A percentile compares a stretch with the other conserved stretches of the same genome.
These are phyloP conservation scores for Athalia rosae DNA, from an alignment of 2,888 invertebrate species.

Conservation along the genomic window DNA sequence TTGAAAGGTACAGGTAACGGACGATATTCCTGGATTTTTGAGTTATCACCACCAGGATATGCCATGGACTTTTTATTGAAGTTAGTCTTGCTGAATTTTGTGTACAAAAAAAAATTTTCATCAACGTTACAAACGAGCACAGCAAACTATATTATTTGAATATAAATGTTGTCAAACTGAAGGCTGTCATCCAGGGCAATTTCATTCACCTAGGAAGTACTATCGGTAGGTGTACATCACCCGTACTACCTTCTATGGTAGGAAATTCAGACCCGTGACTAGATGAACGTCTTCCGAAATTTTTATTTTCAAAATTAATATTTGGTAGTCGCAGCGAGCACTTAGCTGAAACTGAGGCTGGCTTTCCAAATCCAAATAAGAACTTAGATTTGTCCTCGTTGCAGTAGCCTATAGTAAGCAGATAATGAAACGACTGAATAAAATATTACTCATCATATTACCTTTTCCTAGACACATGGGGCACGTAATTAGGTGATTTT, in stretches of 20 bases:
- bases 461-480: constrained; percentile 53
- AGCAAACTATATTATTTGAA: background rate
- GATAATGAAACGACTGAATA: background rate
- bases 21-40: constrained; percentile 44
- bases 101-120: background rate
- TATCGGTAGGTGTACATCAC: constrained; percentile 42
- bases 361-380: background rate
- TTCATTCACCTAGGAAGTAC: constrained; percentile 44
- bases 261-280: constrained; percentile 26
- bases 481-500: constrained; percentile 46
- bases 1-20: constrained; percentile 44
- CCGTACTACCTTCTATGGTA: constrained; percentile 23
- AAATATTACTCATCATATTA: constrained; percentile 19
- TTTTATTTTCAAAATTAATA: constrained; percentile 33
- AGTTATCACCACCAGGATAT: constrained; percentile 42
- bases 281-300: constrained; percentile 31
- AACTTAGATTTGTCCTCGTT: constrained; percentile 25
- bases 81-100: constrained; percentile 24
- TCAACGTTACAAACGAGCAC: background rate
- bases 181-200: background rate
- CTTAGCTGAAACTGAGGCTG: constrained; percentile 4
- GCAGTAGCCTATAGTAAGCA: constrained; percentile 14
- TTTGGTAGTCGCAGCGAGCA: constrained; percentile 41
- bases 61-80: constrained; percentile 4
- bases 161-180: background rate